These are phyloP conservation scores for Cebus imitator DNA, from an alignment of 2,113 vertebrate species.

Conservation along the genomic window DNA sequence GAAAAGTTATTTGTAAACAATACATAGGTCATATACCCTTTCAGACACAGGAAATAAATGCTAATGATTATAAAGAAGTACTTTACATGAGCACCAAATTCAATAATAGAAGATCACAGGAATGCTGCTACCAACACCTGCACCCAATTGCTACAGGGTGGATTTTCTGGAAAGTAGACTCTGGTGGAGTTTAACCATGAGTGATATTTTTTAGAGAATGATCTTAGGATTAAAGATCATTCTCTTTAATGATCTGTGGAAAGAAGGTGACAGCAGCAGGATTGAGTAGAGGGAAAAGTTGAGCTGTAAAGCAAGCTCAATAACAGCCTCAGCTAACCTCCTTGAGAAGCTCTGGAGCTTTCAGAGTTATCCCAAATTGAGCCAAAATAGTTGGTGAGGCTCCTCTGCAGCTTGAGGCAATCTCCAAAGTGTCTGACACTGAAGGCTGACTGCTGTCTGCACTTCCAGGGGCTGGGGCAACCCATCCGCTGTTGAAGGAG, in stretches of 20 bases:
- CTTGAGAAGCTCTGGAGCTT: not conserved
- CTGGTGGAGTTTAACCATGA: not conserved
- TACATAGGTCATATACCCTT: not conserved
- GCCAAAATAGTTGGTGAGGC: not conserved
- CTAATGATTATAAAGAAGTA: not conserved
- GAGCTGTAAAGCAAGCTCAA: not conserved
- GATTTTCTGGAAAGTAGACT: constrained; percentile 38
- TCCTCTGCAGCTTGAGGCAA: not conserved
- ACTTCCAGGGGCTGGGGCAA: not conserved
- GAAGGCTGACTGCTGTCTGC: not conserved
- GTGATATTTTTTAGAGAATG: not conserved
- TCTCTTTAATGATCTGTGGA: not conserved
- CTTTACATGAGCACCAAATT: not conserved
- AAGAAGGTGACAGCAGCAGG: not conserved
- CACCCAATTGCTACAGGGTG: not conserved
- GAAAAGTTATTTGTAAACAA: constrained; percentile 42
- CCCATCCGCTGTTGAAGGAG: not conserved
- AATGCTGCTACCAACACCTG: constrained; percentile 34
- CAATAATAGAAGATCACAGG: not conserved
- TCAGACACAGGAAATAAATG: constrained; percentile 30
- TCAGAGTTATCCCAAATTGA: not conserved
- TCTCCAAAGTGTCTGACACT: not conserved
- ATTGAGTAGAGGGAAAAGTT: not conserved
- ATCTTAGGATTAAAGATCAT: not conserved
- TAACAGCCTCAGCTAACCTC: not conserved